phyloP scores from a whole-genome alignment of 2,888 invertebrate species.

The Tetheella fluctuosa region DNA sequence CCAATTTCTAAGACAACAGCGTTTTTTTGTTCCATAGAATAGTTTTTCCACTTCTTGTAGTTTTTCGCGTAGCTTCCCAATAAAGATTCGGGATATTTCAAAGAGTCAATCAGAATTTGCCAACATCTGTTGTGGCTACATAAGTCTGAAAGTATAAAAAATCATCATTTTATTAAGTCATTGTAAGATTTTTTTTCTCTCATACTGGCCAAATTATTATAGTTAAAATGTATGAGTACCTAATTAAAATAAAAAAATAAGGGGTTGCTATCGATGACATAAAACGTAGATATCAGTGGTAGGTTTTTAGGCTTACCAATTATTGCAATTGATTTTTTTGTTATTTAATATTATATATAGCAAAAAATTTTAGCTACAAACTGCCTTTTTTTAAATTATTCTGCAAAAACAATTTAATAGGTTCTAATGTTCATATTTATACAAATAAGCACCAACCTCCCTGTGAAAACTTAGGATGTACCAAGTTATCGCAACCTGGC shows the following conservation, averaged over 20 bases:
- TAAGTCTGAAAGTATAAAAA: constrained; percentile 51
- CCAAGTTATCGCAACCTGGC: constrained; percentile 59
- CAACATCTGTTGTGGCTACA: constrained; percentile 72
- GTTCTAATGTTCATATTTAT: not conserved
- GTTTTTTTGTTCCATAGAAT: constrained; percentile 45
- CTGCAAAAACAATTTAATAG: too few species aligned
- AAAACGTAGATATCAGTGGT: too few species aligned
- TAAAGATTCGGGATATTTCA: constrained; percentile 58
- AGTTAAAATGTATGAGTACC: too few species aligned
- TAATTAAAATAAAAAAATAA: too few species aligned
- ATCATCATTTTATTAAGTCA: not conserved
- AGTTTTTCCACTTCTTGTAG: constrained; percentile 66
- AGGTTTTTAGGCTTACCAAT: too few species aligned
- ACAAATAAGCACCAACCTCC: constrained; percentile 47
- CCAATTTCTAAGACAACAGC: constrained; percentile 56
- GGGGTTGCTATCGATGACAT: too few species aligned
- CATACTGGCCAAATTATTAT: too few species aligned
- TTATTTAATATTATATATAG: too few species aligned
- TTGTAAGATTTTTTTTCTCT: too few species aligned
- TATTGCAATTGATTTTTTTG: too few species aligned
- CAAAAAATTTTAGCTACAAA: too few species aligned
- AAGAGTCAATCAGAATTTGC: constrained; percentile 57
- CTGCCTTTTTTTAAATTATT: too few species aligned
- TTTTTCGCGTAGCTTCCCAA: constrained; percentile 63
- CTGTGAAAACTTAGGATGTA: constrained; percentile 50